phyloP scores from a whole-genome alignment of 2,797 vertebrate species.

The Hoplostethus atlanticus region DNA sequence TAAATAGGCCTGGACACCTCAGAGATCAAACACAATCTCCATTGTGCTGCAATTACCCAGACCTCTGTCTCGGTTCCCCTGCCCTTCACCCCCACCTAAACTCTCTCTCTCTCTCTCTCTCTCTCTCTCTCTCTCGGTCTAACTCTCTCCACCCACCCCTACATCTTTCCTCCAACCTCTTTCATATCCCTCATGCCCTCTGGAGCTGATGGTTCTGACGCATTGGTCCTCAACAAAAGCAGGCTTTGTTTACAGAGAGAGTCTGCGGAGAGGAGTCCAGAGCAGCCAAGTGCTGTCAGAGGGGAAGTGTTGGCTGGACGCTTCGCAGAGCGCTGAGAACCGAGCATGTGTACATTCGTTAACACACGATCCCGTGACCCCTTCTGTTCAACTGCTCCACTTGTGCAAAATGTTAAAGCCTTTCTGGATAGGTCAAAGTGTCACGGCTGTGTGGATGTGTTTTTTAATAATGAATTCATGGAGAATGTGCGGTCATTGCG shows the following conservation, averaged over 20 bases:
- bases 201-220: constrained; percentile 82
- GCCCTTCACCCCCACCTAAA: constrained; percentile 78
- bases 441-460: constrained; percentile 59
- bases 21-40: constrained; percentile 88
- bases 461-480: constrained; percentile 64
- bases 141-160: constrained; percentile 70
- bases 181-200: constrained; percentile 72
- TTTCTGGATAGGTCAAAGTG: constrained; percentile 71
- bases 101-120: constrained; percentile 54
- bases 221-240: constrained; percentile 84
- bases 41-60: constrained; percentile 88
- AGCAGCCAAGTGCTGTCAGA: constrained; percentile 81
- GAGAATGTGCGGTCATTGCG: constrained; percentile 55
- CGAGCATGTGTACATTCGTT: constrained; percentile 82
- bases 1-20: constrained; percentile 86
- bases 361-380: constrained; percentile 82
- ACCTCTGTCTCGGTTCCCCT: constrained; percentile 80
- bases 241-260: constrained; percentile 84
- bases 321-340: constrained; percentile 80
- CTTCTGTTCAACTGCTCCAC: constrained; percentile 79
- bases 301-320: constrained; percentile 82
- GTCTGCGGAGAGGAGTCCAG: constrained; percentile 76
- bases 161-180: constrained; percentile 58
- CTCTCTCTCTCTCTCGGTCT: constrained; percentile 42
- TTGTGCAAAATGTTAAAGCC: constrained; percentile 79